Base-by-base conservation (phyloP, 2,113 vertebrate genomes). In the Mustela lutreola region DNA sequence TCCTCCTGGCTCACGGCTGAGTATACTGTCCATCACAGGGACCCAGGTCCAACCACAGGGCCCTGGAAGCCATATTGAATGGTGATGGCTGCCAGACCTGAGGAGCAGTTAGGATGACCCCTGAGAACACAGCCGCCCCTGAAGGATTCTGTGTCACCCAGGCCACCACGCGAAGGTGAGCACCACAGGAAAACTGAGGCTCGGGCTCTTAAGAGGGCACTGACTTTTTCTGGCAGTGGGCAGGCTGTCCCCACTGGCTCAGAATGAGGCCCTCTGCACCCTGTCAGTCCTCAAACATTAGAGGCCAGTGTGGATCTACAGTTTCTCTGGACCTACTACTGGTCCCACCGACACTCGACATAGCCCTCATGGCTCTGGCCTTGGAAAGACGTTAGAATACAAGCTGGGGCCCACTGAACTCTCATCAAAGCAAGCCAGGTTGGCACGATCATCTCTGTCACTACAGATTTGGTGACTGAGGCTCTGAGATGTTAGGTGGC, bases 111-210 rank as follows among this genome's bases (percentile, higher is more conserved):
- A 28, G 39, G 21, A 36, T 3, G 16, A 83, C 45, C 19, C 18
- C 87, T 0, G 4, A 82, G 21, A 67, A 31, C 0, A 0, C 4
- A 60, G 26, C 11, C 28, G 12, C 22, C 58, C 5, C 0, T 14
- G 39, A 45, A 15, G 2, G 53, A n/a, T 45, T 91, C 42, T 7
- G 31, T 50, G 60, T 28, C 14, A 56, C 22, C 26, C 24, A 65
- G 45, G 8, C 18, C 18, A 71, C 65, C 4, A 7, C 0, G 18
- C 11, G 42, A 65, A 33, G 24, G 9, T 18, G 11, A 71, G n/a
- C 2, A 26, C 19, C 50, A 9, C 11, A 36, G 67, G 62, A 36
- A 53, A n/a, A 9, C 24, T 11, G 42, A 75, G 11, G 36, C 53
- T 39, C 19, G 0, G 24, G 18, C 15, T 36, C 71, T 89, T 21